These are phyloP conservation scores for Danio albolineatus DNA, from an alignment of 2,797 vertebrate species.

Conservation along the genomic window DNA sequence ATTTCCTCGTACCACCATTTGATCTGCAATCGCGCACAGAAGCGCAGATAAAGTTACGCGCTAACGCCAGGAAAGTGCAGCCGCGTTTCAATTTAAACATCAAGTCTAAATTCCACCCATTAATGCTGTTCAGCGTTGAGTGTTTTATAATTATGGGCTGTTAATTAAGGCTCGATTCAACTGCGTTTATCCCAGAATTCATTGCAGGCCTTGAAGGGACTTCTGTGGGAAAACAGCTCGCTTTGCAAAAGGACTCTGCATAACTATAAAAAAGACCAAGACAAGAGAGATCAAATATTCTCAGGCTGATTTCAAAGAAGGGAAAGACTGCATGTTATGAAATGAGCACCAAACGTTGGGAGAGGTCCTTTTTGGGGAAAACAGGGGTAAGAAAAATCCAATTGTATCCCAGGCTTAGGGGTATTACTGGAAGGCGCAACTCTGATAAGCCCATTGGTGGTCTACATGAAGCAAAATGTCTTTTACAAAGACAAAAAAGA, in stretches of 20 bases:
- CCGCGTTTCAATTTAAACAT: conserved; percentile 59
- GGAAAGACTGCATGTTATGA: conserved; percentile 24
- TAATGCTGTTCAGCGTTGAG: conserved; percentile 48
- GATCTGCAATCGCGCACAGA: conserved; percentile 25
- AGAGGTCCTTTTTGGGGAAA: conserved; percentile 4
- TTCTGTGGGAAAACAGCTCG: conserved; percentile 41
- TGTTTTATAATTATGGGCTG: conserved; percentile 56
- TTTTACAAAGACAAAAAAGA: conserved; percentile 48
- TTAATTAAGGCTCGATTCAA: conserved; percentile 67
- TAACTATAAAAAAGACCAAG: background rate
- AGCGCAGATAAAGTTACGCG: conserved; percentile 25
- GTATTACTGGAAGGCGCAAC: conserved; percentile 49
- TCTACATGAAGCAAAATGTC: conserved; percentile 37
- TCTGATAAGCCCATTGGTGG: conserved; percentile 55
- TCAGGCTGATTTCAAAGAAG: conserved; percentile 36
- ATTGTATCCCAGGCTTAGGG: conserved; percentile 37
- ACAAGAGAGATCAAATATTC: conserved; percentile 6
- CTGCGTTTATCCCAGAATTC: conserved; percentile 62
- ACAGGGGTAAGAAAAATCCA: conserved; percentile 25
- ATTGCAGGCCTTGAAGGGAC: conserved; percentile 24
- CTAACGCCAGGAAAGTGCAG: conserved; percentile 24
- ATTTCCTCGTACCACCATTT: conserved; percentile 32
- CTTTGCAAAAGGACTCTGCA: conserved; percentile 26
- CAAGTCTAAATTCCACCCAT: conserved; percentile 47
- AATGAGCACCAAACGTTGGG: conserved; percentile 9